Evolutionary conservation across 64 coral and sea anemone species (phyloP).

Genomic region (Hydrozoanthus tunicans): DNA sequence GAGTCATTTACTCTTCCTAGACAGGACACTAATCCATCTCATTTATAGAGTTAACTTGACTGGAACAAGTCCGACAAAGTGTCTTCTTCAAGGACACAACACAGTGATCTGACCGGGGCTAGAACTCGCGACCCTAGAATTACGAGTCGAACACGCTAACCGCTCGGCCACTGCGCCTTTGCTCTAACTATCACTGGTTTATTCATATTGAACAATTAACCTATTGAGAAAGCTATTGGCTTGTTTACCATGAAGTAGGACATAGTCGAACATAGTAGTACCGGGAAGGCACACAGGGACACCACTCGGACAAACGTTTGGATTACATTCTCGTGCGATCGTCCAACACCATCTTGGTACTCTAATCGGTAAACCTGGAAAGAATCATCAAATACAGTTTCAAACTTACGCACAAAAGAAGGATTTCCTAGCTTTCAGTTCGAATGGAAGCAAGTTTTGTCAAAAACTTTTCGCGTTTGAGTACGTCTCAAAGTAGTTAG

Average conservation of each 20-base stretch:
- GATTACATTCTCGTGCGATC: constrained; percentile 73
- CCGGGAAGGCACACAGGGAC: constrained; percentile 60
- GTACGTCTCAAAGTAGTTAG: not conserved
- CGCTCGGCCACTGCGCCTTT: not conserved
- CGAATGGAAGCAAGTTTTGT: not conserved
- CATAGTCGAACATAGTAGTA: constrained; percentile 64
- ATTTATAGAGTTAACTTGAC: no score
- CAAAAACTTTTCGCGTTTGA: no score
- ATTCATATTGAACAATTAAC: not conserved
- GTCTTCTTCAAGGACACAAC: no score
- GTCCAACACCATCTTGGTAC: constrained; percentile 60
- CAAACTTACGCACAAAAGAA: no score
- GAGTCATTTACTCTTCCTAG: no score
- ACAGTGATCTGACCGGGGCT: no score
- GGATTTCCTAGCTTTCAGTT: no score
- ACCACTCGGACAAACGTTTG: constrained; percentile 71
- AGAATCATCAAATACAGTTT: not conserved
- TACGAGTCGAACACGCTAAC: no score
- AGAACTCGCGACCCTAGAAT: no score
- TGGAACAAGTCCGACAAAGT: no score
- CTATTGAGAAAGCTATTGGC: not conserved
- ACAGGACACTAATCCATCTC: no score
- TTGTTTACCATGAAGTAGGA: constrained; percentile 71
- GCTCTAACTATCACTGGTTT: not conserved
- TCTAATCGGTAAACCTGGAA: constrained; percentile 67